These are phyloP conservation scores for Caenorhabditis macrosperma DNA, from an alignment of 2,888 invertebrate species.

Conservation along the genomic window DNA sequence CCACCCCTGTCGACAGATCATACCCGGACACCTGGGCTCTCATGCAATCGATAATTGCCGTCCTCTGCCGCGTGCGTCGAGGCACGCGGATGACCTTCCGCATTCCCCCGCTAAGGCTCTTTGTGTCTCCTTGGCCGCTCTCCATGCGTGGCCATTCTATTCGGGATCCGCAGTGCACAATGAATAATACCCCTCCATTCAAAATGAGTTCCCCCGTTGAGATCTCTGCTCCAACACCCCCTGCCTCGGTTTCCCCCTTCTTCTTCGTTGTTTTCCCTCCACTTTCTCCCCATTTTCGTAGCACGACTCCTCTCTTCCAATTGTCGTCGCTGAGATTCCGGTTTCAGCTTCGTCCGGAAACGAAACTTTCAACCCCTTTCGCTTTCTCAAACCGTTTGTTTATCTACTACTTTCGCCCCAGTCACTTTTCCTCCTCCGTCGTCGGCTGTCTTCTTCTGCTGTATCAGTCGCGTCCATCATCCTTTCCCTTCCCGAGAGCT, in stretches of 20 bases:
- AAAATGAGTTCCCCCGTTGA: no score
- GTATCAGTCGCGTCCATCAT: conserved; percentile 16
- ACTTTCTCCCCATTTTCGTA: background rate
- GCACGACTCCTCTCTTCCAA: background rate
- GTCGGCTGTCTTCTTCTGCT: background rate
- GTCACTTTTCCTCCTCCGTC: conserved; percentile 21
- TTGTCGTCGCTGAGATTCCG: conserved; percentile 30
- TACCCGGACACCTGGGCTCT: conserved; percentile 15
- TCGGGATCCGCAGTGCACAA: conserved; percentile 22
- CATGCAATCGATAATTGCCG: conserved; percentile 34
- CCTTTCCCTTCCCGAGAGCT: background rate
- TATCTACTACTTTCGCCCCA: conserved; percentile 39
- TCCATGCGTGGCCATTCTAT: conserved; percentile 31
- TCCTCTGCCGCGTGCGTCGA: background rate
- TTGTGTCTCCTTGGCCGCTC: conserved; percentile 31
- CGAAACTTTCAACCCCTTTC: conserved; percentile 47
- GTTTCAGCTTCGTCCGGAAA: conserved; percentile 38
- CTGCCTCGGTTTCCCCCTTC: no score
- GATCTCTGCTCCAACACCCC: no score
- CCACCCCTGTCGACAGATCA: background rate
- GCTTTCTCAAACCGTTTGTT: conserved; percentile 45
- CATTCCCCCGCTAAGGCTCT: conserved; percentile 41
- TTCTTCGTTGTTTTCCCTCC: background rate
- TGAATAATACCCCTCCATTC: conserved; percentile 4
- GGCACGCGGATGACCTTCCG: conserved; percentile 42